Conservation (phyloP, 2,888 invertebrate species). For the Melanophora roralis region DNA sequence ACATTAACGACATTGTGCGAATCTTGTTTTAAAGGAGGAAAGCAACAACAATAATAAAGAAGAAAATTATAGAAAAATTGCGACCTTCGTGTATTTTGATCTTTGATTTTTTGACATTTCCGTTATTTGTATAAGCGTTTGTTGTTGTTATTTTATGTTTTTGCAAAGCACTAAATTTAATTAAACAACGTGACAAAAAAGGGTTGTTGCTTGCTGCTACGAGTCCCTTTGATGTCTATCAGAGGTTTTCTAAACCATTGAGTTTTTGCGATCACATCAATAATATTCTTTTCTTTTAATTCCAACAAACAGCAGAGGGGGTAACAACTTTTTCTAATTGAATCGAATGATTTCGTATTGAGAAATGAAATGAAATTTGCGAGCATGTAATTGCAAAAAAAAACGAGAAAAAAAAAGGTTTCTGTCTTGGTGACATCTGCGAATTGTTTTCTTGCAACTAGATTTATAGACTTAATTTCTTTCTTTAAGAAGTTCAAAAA, state of each 20-base stretch:
- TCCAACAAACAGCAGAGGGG: conserved; percentile 27
- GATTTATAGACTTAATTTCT: conserved; percentile 3
- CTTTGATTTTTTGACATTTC: conserved; percentile 61
- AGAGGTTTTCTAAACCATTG: conserved; percentile 61
- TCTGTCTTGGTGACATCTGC: conserved; percentile 57
- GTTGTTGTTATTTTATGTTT: conserved; percentile 10
- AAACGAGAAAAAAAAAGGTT: conserved; percentile 54
- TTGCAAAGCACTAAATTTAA: conserved; percentile 64
- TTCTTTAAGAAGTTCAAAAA: conserved; percentile 46
- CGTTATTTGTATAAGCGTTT: conserved; percentile 43
- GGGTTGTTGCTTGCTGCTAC: conserved; percentile 36
- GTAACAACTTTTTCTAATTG: conserved; percentile 51
- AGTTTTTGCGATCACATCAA: conserved; percentile 61
- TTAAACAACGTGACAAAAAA: conserved; percentile 67
- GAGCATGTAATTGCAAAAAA: conserved; percentile 73
- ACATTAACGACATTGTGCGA: conserved; percentile 54
- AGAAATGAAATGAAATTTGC: conserved; percentile 68
- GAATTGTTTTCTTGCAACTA: conserved; percentile 24
- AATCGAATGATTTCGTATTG: conserved; percentile 55
- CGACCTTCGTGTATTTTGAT: conserved; percentile 54
- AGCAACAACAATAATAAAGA: background rate
- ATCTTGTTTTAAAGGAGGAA: background rate
- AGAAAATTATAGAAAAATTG: conserved; percentile 12
- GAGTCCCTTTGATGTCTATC: conserved; percentile 58
- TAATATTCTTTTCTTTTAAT: conserved; percentile 48